phyloP scores from a whole-genome alignment of 2,797 vertebrate genomes.

The Myotis findleyi region DNA sequence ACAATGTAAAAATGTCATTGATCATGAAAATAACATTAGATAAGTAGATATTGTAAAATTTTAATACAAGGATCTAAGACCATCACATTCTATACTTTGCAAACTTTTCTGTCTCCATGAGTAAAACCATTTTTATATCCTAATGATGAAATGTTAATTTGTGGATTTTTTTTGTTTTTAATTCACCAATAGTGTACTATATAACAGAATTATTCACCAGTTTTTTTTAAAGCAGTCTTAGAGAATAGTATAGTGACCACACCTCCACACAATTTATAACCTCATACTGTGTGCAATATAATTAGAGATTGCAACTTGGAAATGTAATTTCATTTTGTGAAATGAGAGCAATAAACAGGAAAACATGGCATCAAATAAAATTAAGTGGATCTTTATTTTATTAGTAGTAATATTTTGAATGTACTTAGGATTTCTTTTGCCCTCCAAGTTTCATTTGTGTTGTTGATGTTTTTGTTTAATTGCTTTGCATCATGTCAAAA shows the following conservation, averaged over 20 bases:
- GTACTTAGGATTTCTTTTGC: slow-evolving; percentile 60
- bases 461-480: slow-evolving; percentile 62
- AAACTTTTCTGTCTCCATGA: neutral
- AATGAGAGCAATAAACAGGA: neutral
- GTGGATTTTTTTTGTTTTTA: neutral
- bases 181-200: neutral
- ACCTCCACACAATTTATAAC: neutral
- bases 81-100: neutral
- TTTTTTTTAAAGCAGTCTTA: neutral
- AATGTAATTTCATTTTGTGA: neutral
- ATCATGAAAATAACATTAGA: neutral
- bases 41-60: slow-evolving; percentile 3
- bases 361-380: slow-evolving; percentile 24
- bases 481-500: slow-evolving; percentile 45
- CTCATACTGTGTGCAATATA: neutral
- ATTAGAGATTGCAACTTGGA: neutral
- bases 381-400: slow-evolving; percentile 18
- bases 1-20: slow-evolving; percentile 8
- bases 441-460: neutral
- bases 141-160: slow-evolving; percentile 8
- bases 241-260: neutral
- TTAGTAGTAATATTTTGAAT: slow-evolving; percentile 25
- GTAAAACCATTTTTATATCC: neutral
- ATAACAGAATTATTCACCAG: neutral
- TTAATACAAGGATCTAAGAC: neutral